phyloP scores from a whole-genome alignment of 2,888 invertebrate genomes.

The Exephanes ischioxanthus region DNA sequence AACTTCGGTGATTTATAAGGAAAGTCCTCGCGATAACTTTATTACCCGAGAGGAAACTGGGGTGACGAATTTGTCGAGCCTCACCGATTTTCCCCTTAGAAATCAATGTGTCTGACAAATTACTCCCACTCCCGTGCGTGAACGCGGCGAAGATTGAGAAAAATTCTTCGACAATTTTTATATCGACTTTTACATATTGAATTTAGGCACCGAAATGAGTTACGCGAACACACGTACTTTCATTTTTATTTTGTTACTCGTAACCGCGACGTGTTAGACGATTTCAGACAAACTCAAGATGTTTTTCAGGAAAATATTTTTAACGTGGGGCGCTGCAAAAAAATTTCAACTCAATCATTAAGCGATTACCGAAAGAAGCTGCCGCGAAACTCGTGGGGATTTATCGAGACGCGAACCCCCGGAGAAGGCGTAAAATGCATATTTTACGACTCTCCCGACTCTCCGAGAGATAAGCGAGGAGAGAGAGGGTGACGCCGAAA shows the following conservation, averaged over 20 bases:
- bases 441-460: neutral
- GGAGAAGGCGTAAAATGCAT: neutral
- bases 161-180: neutral
- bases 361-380: neutral
- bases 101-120: conserved; percentile 9
- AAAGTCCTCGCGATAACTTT: neutral
- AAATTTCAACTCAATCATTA: neutral
- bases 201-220: neutral
- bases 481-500: neutral
- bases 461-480: neutral
- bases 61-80: neutral
- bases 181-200: neutral
- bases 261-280: no score
- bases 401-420: neutral
- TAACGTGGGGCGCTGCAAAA: neutral
- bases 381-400: neutral
- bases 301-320: neutral
- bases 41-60: neutral
- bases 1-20: conserved; percentile 3
- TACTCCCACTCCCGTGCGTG: neutral
- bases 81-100: neutral
- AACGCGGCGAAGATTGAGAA: neutral
- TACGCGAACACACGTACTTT: neutral
- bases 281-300: neutral
- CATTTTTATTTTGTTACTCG: neutral